Evolutionary conservation across 2,113 vertebrate species (phyloP), one percentile per base, ranked within the genome.

Genomic region (Engystomops pustulosus): DNA sequence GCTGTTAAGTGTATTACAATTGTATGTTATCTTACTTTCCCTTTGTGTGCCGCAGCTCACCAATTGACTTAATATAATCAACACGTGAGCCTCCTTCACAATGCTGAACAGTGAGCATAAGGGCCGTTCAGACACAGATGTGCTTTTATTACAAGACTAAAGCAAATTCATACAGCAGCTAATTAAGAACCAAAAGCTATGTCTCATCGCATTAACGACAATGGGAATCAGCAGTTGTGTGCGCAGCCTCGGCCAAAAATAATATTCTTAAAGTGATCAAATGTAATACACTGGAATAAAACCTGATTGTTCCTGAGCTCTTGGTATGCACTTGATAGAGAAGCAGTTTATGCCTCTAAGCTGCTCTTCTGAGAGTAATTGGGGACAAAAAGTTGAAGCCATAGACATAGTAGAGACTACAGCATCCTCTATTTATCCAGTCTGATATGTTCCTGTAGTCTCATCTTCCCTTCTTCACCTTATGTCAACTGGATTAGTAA

Each of bases 81-180:
- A 75, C 44, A 76, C 30, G 45, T 76, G 44, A 20, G 72, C 18
- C 9, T 32, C 45, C 71, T 30, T 25, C 74, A 32, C 49, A 36
- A 38, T 27, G 15, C 18, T 44, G 23, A 27, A 44, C 36, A 10
- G n/a, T 8, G 55, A 45, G 14, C 53, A 79, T 62, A 79, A 27
- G 76, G 55, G 53, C 55, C 76, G 38, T 12, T 1, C 53, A 45
- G 34, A 44, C 27, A 62, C 76, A 60, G 75, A 79, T 58, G 76
- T 79, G 53, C 3, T 41, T 60, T 79, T 58, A 79, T 58, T 41
- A 62, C 55, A 9, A 25, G 58, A 23, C 53, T 79, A 62, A 58
- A 25, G 53, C 49, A 77, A 34, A 77, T 77, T 77, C 18, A 77
- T 58, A 55, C 30, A 58, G 49, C 49, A 77, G 74, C 51, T 55